Percentiles rank a stretch among this genome's conserved stretches.
Evolutionary conservation across 2,113 vertebrate species (phyloP).

Genomic region (Centropus bengalensis): DNA sequence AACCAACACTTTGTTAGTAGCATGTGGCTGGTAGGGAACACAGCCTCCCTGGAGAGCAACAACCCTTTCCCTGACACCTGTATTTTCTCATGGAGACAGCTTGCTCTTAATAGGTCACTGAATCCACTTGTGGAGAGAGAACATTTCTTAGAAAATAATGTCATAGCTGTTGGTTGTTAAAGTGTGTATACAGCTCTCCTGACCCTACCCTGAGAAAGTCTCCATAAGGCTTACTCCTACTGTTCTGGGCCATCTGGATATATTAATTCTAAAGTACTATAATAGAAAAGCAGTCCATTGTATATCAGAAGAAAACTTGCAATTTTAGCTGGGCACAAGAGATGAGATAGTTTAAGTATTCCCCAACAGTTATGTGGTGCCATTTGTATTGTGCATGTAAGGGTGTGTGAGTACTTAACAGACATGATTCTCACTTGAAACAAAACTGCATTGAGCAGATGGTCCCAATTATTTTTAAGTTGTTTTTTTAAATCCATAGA

Average conservation of each 20-base stretch:
- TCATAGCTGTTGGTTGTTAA: not conserved
- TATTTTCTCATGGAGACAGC: not conserved
- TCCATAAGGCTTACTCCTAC: slow-evolving; percentile 4
- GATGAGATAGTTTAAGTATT: not conserved
- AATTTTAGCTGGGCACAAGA: not conserved
- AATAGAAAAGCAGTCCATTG: not conserved
- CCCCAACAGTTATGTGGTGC: not conserved
- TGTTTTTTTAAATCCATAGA: not conserved
- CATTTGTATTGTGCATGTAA: not conserved
- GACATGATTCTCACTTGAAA: not conserved
- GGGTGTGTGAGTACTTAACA: not conserved
- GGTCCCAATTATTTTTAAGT: not conserved
- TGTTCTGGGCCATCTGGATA: slow-evolving; percentile 55
- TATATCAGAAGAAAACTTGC: not conserved
- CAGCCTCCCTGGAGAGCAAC: not conserved
- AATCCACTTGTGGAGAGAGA: not conserved
- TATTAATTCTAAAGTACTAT: not conserved
- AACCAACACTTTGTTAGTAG: not conserved
- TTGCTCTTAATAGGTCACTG: not conserved
- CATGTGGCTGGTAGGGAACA: not conserved
- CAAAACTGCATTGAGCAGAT: not conserved
- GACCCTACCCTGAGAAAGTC: not conserved
- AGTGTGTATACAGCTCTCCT: not conserved
- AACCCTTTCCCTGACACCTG: not conserved
- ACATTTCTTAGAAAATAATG: not conserved